Evolutionary conservation across 2,888 invertebrate genomes (phyloP), one percentile per base, ranked within the genome.

Genomic region (Drosophila koepferae): DNA sequence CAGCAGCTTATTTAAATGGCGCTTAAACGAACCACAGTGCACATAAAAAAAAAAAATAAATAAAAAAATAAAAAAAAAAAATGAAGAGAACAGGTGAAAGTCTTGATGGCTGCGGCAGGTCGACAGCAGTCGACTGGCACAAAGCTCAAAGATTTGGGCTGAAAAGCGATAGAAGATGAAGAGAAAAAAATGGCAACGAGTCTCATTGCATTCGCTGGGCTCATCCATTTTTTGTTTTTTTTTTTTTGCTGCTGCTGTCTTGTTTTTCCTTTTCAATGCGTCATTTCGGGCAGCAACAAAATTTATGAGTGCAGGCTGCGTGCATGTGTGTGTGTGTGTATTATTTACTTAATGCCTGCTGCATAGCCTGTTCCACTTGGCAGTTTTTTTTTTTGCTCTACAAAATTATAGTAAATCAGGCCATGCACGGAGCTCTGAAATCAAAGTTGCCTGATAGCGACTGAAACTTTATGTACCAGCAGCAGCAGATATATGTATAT

Each of bases 401-500:
- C 75, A 86, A 84, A 86, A 84, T 84, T 89, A 84, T 84, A 81
- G 79, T 79, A 89, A 84, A 85, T 81, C 85, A 82, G 89, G 77
- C 68, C 77, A 76, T 76, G 86, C 73, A 82, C 80, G 82, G 82
- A 82, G 76, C 63, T 71, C 70, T 69, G 67, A 65, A 89, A 85
- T 89, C 81, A 81, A 80, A 81, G 71, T 62, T 71, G 63, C 41
- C 74, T 80, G 68, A 46, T 61, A 53, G 53, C 85, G 74, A 73
- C 62, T 64, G 51, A 72, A 85, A 86, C 60, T 82, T 81, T 64
- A 40, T 36, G 41, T 58, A 63, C 63, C 71, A 63, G 34, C 55
- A 55, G 31, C 51, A 65, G 65, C 36, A 41, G 20, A n/a, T n/a
- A n/a, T n/a, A n/a, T n/a, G 63, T 28, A 44, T 36, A 46, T 56